Conservation (phyloP, 2,113 vertebrate species). For the Salvelinus alpinus region DNA sequence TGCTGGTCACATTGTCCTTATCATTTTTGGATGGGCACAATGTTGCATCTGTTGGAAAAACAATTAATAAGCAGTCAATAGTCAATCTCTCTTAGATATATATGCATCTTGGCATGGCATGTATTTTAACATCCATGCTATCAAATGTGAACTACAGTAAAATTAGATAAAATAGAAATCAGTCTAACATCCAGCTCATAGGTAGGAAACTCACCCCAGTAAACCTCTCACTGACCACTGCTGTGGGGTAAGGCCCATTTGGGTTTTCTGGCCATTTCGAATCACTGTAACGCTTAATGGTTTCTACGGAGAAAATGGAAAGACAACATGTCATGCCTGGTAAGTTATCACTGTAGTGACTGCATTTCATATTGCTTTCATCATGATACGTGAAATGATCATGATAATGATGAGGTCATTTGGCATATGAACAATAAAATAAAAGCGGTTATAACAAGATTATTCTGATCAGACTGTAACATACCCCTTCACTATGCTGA, state of each 20-base stretch:
- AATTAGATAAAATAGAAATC: background rate
- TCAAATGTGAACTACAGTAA: background rate
- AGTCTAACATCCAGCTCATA: background rate
- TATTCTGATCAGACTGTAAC: slow-evolving; percentile 38
- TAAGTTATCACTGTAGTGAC: background rate
- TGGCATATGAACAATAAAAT: background rate
- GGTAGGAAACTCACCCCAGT: slow-evolving; percentile 78
- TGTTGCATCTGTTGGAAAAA: slow-evolving; percentile 71
- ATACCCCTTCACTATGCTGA: slow-evolving; percentile 93
- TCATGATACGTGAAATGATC: background rate
- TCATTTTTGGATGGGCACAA: slow-evolving; percentile 70
- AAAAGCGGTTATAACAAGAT: background rate
- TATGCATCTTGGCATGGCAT: too few species aligned
- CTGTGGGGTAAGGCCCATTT: slow-evolving; percentile 84
- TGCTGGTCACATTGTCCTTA: background rate
- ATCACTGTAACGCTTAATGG: slow-evolving; percentile 82
- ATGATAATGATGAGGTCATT: background rate
- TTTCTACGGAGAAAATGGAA: slow-evolving; percentile 73
- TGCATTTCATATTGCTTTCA: background rate
- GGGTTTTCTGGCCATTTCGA: slow-evolving; percentile 77
- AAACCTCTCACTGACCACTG: slow-evolving; percentile 91
- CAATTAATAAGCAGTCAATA: background rate
- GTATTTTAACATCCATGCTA: too few species aligned
- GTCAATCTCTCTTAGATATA: background rate
- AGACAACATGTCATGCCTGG: slow-evolving; percentile 9